Percentiles rank a stretch among this genome's conserved stretches.
These are phyloP conservation scores for Folsomia manolachei DNA, from an alignment of 2,888 invertebrate species.

Conservation along the genomic window DNA sequence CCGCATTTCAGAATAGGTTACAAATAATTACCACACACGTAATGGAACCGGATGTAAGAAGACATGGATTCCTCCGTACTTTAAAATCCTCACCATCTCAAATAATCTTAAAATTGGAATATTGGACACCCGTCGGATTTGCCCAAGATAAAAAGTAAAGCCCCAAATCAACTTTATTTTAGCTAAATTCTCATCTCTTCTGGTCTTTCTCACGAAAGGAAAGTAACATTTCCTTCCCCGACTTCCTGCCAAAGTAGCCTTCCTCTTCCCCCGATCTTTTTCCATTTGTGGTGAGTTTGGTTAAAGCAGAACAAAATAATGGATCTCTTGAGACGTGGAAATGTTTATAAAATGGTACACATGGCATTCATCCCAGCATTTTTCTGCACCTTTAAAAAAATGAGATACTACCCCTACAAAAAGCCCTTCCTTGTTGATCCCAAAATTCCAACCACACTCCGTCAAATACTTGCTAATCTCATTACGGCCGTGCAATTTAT, in stretches of 20 bases:
- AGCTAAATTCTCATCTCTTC: too few relatives aligned
- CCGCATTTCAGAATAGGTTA: too few relatives aligned
- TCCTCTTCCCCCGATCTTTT: not conserved
- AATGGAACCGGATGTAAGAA: not conserved
- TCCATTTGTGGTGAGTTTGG: not conserved
- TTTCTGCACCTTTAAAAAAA: too few relatives aligned
- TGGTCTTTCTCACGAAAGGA: not conserved
- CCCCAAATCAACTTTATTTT: too few relatives aligned
- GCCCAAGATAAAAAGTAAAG: too few relatives aligned
- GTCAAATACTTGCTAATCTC: not conserved
- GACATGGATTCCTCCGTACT: not conserved
- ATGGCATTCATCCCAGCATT: not conserved
- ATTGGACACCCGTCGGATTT: not conserved
- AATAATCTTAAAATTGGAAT: not conserved
- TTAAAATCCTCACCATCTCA: too few relatives aligned
- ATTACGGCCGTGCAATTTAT: not conserved
- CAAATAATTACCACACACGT: too few relatives aligned
- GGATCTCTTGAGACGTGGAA: not conserved
- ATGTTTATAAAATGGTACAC: not conserved
- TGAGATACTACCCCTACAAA: not conserved
- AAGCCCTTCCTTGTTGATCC: too few relatives aligned
- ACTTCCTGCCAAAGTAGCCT: too few relatives aligned
- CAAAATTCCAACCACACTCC: not conserved
- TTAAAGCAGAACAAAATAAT: not conserved
- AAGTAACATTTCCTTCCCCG: too few relatives aligned